Percentiles rank a stretch among this genome's conserved stretches.
phyloP scores from a whole-genome alignment of 2,888 invertebrate genomes.

The Scaeva pyrastri region DNA sequence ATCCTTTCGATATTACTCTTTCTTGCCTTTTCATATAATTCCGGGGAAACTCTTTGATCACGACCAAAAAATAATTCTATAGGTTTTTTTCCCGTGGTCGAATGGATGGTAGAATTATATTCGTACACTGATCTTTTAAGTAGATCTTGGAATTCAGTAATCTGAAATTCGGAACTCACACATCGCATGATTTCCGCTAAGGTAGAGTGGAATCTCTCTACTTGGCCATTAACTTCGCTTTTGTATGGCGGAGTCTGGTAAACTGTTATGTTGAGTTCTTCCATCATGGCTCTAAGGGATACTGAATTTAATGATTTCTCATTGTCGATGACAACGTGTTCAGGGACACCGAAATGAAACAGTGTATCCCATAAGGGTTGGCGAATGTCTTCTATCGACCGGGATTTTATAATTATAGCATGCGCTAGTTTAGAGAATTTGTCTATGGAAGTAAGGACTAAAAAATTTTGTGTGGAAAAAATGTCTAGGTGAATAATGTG shows the following conservation, averaged over 20 bases:
- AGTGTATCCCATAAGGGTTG: conserved; percentile 7
- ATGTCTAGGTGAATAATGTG: no score
- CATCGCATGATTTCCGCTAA: neutral
- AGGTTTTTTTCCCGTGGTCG: neutral
- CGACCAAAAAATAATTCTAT: no score
- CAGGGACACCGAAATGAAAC: conserved; percentile 1
- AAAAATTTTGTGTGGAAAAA: no score
- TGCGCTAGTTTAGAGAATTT: no score
- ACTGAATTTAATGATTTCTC: neutral
- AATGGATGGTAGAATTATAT: neutral
- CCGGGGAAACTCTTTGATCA: no score
- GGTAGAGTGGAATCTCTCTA: neutral
- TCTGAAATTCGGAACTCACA: neutral
- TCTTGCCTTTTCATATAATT: neutral
- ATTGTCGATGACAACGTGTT: conserved; percentile 2
- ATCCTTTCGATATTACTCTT: neutral
- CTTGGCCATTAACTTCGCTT: conserved; percentile 1
- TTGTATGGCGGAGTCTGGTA: neutral
- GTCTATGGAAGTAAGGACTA: no score
- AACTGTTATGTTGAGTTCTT: conserved; percentile 3
- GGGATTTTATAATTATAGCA: no score
- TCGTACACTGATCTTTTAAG: neutral
- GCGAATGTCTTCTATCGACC: neutral
- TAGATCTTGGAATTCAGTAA: no score
- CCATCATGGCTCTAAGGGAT: conserved; percentile 3